A percentile compares a stretch with the other conserved stretches of the same genome.
Conservation (phyloP, 2,113 vertebrate genomes). For the Meles meles region DNA sequence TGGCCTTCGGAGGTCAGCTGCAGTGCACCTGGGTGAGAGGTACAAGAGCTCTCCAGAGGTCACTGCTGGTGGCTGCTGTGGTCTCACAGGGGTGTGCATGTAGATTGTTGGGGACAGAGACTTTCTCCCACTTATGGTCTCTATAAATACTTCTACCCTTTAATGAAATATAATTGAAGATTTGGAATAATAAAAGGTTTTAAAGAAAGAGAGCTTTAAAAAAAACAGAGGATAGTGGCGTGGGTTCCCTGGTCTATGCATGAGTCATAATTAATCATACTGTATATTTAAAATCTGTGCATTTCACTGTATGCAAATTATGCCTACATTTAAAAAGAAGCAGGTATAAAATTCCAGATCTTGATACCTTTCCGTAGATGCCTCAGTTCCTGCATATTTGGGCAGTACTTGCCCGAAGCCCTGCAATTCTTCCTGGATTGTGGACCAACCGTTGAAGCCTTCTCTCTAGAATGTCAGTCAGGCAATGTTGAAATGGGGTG, state of each 20-base stretch:
- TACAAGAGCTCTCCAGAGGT: neutral
- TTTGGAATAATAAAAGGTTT: neutral
- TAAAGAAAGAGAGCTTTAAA: neutral
- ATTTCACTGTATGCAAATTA: constrained; percentile 6
- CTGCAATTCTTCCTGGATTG: neutral
- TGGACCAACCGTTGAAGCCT: neutral
- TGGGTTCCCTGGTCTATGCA: neutral
- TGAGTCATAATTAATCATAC: neutral
- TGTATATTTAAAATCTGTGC: neutral
- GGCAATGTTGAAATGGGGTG: neutral
- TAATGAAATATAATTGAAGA: neutral
- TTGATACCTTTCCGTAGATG: neutral
- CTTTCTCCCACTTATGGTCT: neutral
- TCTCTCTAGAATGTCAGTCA: constrained; percentile 16
- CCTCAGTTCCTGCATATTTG: neutral
- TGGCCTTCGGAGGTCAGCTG: neutral
- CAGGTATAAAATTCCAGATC: neutral
- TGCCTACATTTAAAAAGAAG: constrained; percentile 24
- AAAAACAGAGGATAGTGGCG: neutral
- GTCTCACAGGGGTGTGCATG: neutral
- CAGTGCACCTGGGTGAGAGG: neutral
- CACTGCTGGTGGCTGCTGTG: neutral
- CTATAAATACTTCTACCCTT: neutral
- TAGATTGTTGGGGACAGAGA: neutral
- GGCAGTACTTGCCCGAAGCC: neutral